Percentiles rank a stretch among this genome's conserved stretches.
phyloP scores from a whole-genome alignment of 2,113 vertebrate genomes.

The Rissa tridactyla region DNA sequence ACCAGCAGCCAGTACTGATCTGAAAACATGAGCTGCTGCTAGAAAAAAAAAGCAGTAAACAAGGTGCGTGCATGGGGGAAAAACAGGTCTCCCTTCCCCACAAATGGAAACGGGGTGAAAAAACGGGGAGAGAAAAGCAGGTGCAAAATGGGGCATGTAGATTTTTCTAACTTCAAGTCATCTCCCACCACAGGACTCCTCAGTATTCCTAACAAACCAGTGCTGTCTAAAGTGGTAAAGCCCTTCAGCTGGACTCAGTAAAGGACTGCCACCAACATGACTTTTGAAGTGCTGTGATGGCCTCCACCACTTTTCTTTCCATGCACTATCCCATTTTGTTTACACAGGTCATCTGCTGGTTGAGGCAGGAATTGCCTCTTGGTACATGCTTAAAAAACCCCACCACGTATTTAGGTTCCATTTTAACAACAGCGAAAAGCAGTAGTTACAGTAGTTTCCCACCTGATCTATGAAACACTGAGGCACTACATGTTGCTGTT shows the following conservation, averaged over 20 bases:
- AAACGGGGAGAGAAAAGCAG: not conserved
- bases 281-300: not conserved
- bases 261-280: accelerated
- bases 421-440: accelerated
- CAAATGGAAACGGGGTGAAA: not conserved
- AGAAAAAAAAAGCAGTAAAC: not conserved
- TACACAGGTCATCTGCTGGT: not conserved
- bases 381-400: not conserved
- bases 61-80: not conserved
- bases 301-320: not conserved
- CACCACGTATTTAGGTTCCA: not conserved
- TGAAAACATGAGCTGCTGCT: not conserved
- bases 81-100: not conserved
- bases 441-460: not conserved
- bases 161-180: not conserved
- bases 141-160: not conserved
- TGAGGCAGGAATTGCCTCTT: not conserved
- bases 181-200: not conserved
- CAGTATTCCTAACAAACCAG: not conserved
- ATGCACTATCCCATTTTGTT: not conserved
- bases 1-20: not conserved
- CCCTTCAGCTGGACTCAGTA: accelerated
- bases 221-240: not conserved
- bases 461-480: not conserved
- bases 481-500: not conserved